A percentile compares a stretch with the other conserved stretches of the same genome.
Conservation (phyloP, 2,797 vertebrate genomes). For the Clarias platycephalus region DNA sequence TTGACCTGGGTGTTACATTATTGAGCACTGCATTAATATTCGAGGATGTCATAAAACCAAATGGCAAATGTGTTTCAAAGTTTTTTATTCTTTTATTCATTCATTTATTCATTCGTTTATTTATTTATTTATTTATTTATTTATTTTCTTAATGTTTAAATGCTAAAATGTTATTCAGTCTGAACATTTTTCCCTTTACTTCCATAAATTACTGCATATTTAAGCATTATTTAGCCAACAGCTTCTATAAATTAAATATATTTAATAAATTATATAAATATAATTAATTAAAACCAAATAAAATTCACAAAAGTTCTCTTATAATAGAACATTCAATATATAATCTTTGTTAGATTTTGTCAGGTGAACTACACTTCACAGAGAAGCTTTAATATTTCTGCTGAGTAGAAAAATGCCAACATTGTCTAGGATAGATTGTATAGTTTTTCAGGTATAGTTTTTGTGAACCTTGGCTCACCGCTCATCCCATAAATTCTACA, state of each 20-base stretch:
- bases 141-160: not conserved
- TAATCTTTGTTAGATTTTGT: not conserved
- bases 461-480: not conserved
- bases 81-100: slow-evolving; percentile 27
- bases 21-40: slow-evolving; percentile 57
- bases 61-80: slow-evolving; percentile 51
- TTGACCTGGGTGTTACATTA: slow-evolving; percentile 34
- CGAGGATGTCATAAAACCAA: slow-evolving; percentile 61
- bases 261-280: too few relatives aligned
- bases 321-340: too few relatives aligned
- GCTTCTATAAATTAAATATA: too few relatives aligned
- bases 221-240: too few relatives aligned
- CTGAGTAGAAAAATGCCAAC: not conserved
- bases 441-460: not conserved
- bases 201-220: too few relatives aligned
- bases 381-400: not conserved
- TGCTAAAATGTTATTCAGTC: too few relatives aligned
- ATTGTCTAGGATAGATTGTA: not conserved
- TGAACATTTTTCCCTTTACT: too few relatives aligned
- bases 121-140: too few relatives aligned
- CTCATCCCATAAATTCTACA: not conserved
- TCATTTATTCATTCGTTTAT: too few relatives aligned
- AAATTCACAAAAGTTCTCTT: too few relatives aligned
- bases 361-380: not conserved
- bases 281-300: too few relatives aligned